These are phyloP conservation scores for Neolamprologus brichardi DNA, from an alignment of 2,113 vertebrate species.

Conservation along the genomic window DNA sequence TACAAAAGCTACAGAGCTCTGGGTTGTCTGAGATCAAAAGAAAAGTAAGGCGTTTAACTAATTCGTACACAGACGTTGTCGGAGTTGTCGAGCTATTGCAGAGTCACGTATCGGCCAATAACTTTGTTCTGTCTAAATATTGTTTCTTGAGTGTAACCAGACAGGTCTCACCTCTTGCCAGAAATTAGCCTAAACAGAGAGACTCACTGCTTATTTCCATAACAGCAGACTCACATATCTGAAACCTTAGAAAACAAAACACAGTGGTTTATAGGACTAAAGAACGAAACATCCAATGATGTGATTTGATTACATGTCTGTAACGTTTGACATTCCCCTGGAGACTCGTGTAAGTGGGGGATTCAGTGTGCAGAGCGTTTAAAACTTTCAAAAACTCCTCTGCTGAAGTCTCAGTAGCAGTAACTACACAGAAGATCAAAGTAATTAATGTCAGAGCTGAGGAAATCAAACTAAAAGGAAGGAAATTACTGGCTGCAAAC, in stretches of 20 bases:
- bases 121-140: slow-evolving; percentile 12
- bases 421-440: neutral
- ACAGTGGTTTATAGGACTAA: neutral
- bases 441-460: neutral
- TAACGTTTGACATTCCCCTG: neutral
- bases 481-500: neutral
- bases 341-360: neutral
- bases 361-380: neutral
- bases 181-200: neutral
- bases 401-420: neutral
- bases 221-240: neutral
- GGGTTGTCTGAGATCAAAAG: slow-evolving; percentile 26
- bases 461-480: neutral
- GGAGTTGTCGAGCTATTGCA: neutral
- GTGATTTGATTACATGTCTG: neutral
- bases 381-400: neutral
- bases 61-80: neutral
- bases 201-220: neutral
- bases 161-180: neutral
- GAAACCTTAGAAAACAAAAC: slow-evolving; percentile 1
- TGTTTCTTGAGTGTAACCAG: neutral
- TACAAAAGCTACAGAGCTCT: neutral
- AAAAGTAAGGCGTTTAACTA: slow-evolving; percentile 2
- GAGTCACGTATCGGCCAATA: neutral
- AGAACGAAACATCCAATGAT: neutral